Percentiles rank a stretch among this genome's conserved stretches.
Evolutionary conservation across 2,888 invertebrate genomes (phyloP).

Genomic region (Dysmachus trigonus): DNA sequence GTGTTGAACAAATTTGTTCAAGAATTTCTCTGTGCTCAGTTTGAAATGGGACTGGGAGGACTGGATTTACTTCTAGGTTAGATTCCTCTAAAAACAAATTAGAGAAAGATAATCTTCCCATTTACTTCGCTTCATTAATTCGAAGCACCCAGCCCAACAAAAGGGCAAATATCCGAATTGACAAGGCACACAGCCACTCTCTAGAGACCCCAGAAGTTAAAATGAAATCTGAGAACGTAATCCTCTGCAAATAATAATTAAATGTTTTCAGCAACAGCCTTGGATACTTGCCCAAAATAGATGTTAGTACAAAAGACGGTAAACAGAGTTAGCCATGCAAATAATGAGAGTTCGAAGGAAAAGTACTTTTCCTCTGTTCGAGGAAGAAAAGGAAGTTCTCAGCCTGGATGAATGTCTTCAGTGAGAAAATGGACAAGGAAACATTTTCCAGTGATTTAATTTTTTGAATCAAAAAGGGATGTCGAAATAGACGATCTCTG

Average conservation of each 20-base stretch:
- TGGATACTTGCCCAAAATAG: background rate
- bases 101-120: background rate
- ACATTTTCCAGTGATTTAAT: slow-evolving; percentile 27
- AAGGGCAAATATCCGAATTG: slow-evolving; percentile 1
- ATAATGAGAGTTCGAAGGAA: background rate
- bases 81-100: background rate
- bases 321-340: slow-evolving; percentile 25
- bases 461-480: slow-evolving; percentile 2
- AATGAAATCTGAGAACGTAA: slow-evolving; percentile 20
- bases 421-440: slow-evolving; percentile 12
- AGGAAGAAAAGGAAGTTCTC: background rate
- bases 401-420: slow-evolving; percentile 1
- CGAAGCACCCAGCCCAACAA: background rate
- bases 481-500: slow-evolving; percentile 4
- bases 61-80: background rate
- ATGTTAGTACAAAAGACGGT: background rate
- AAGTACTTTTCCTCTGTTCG: background rate
- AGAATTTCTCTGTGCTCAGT: background rate
- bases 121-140: slow-evolving; percentile 19
- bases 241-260: slow-evolving; percentile 22
- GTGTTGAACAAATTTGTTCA: background rate
- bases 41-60: background rate
- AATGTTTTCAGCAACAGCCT: slow-evolving; percentile 10
- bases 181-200: background rate
- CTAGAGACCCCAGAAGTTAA: background rate